Base-by-base conservation (phyloP, 2,888 invertebrate genomes). In the Drosophila peninsularis region DNA sequence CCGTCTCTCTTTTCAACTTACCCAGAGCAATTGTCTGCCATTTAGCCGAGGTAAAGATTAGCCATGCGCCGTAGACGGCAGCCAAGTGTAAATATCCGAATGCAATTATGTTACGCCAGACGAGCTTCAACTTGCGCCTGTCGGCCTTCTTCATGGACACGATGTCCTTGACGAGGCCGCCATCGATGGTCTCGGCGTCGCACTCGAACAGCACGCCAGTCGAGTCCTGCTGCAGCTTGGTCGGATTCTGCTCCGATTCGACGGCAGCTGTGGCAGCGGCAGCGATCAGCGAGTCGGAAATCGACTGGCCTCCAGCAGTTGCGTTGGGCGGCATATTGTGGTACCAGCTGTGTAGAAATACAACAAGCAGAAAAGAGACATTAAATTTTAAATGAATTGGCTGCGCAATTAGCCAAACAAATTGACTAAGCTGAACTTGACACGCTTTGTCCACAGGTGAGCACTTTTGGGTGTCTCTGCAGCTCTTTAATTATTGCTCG, bases 81-180 rank as follows among this genome's bases (percentile, higher is more conserved):
- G 95, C 95, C 53, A 95, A 41, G 90, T 97, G 97, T 69, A 97
- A 94, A 89, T 95, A 96, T 10, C 93, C 93, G 90, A 97, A 97
- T 1, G 96, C 93, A n/a, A 95, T 92, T 53, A 97, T 96, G 90
- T 97, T 97, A 78, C 96, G 94, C 97, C 97, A 97, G 9, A 97
- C 97, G 50, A 96, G 91, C 89, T 94, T 93, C 39, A 93, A 90
- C 65, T 94, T 94, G 45, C 93, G 92, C 65, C 93, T 93, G 63
- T 95, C 94, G 1, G 95, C 94, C 62, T 90, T 89, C 70, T 94
- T 94, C 56, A 94, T 88, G 11, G 92, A 91, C 0, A 93, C 93
- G 14, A 94, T 94, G 74, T 94, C 94, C 90, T 94, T 94, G 45
- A 91, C 93, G 9, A 95, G 90, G 0, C 94, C 95, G 17, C 94